Conservation (phyloP, 1,140 invertebrate genomes). For the Drosophila carrolli region DNA sequence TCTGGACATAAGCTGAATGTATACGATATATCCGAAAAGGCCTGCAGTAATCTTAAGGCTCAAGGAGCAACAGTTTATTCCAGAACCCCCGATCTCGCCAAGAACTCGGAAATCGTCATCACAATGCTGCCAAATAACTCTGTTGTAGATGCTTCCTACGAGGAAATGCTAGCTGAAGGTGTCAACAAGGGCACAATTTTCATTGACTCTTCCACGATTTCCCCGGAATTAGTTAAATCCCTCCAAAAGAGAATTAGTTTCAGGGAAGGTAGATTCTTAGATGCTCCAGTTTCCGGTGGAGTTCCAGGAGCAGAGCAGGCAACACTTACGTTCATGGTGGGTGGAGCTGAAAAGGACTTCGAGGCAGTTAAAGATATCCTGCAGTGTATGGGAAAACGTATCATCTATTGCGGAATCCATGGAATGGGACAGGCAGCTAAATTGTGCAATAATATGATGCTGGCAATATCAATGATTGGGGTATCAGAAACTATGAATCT, state of each 20-base stretch:
- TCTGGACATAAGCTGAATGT: conserved; percentile 93
- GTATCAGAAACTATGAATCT: conserved; percentile 96
- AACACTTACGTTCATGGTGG: conserved; percentile 99
- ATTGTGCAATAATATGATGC: conserved; percentile 98
- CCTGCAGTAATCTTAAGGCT: conserved; percentile 88
- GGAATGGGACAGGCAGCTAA: conserved; percentile 98
- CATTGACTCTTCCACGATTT: conserved; percentile 98
- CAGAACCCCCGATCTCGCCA: conserved; percentile 91
- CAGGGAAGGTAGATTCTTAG: conserved; percentile 92
- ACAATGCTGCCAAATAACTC: conserved; percentile 97
- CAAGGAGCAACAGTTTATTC: conserved; percentile 89
- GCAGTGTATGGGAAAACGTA: conserved; percentile 94
- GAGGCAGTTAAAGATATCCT: conserved; percentile 90
- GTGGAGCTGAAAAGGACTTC: conserved; percentile 89
- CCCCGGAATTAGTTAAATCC: conserved; percentile 92
- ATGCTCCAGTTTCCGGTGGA: conserved; percentile 99
- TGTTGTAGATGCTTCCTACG: conserved; percentile 89
- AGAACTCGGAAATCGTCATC: conserved; percentile 91
- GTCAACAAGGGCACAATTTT: conserved; percentile 87
- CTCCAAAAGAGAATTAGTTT: conserved; percentile 86
- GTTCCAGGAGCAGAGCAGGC: conserved; percentile 95
- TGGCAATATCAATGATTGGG: conserved; percentile 96
- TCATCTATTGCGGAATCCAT: conserved; percentile 95
- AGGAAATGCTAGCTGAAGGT: conserved; percentile 61
- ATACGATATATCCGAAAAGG: conserved; percentile 91